These are phyloP conservation scores for Caenorhabditis auriculariae DNA, from an alignment of 2,888 invertebrate genomes.

Conservation along the genomic window DNA sequence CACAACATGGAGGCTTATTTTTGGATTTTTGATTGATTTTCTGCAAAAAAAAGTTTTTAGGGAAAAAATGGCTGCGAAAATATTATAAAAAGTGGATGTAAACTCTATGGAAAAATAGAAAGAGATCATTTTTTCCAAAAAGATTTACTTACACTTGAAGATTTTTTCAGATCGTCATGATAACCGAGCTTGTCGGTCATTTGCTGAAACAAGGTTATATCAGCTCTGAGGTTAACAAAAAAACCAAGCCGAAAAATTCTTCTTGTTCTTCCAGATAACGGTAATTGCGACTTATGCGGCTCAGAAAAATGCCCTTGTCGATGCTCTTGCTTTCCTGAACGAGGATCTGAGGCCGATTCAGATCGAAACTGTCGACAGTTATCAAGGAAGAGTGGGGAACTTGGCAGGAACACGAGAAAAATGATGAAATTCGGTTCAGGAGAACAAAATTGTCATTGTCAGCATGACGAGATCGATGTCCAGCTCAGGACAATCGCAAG, in stretches of 20 bases:
- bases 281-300: slow-evolving; percentile 77
- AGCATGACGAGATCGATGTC: slow-evolving; percentile 79
- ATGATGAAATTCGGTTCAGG: slow-evolving; percentile 19
- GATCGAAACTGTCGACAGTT: slow-evolving; percentile 44
- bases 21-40: no score
- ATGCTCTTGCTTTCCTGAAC: no score
- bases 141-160: no score
- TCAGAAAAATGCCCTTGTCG: slow-evolving; percentile 70
- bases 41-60: no score
- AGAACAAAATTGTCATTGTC: slow-evolving; percentile 72
- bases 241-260: no score
- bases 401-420: neutral
- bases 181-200: slow-evolving; percentile 64
- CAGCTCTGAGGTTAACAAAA: slow-evolving; percentile 6
- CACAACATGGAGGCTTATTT: no score
- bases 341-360: no score
- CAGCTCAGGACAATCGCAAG: slow-evolving; percentile 66
- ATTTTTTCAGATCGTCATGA: slow-evolving; percentile 66
- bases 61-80: no score
- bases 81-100: no score
- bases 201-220: slow-evolving; percentile 43
- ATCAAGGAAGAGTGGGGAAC: slow-evolving; percentile 30
- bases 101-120: no score
- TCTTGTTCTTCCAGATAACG: slow-evolving; percentile 70
- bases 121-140: no score